A percentile compares a stretch with the other conserved stretches of the same genome.
phyloP scores from a whole-genome alignment of 1,140 invertebrate genomes.

The Lithobius niger region DNA sequence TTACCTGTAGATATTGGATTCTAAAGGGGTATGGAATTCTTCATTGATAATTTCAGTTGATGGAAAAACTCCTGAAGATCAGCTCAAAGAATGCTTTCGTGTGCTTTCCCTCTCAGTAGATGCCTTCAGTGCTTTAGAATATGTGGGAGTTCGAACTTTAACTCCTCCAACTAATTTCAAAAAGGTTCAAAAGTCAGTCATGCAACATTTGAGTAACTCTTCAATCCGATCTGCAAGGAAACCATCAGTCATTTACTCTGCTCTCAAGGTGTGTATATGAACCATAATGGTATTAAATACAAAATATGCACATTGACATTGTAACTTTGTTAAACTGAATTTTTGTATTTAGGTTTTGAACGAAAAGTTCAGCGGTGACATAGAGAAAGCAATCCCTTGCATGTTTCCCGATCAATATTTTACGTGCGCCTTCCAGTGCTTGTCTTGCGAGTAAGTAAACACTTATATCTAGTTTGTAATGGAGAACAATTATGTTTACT shows the following conservation, averaged over 20 bases:
- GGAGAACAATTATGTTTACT: not conserved
- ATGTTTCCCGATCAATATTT: slow-evolving; percentile 70
- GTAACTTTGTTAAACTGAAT: not conserved
- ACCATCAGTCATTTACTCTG: slow-evolving; percentile 48
- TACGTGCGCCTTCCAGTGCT: slow-evolving; percentile 54
- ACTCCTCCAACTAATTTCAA: slow-evolving; percentile 41
- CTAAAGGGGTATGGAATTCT: slow-evolving; percentile 8
- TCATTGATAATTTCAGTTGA: slow-evolving; percentile 30
- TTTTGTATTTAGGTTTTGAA: slow-evolving; percentile 44
- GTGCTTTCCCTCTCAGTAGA: slow-evolving; percentile 47
- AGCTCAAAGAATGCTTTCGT: slow-evolving; percentile 47
- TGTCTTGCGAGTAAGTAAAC: slow-evolving; percentile 45
- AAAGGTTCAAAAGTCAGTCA: slow-evolving; percentile 36
- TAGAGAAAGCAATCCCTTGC: slow-evolving; percentile 43
- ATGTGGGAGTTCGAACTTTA: slow-evolving; percentile 47
- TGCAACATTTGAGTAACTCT: slow-evolving; percentile 48
- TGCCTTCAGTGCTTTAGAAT: slow-evolving; percentile 56
- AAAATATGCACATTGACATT: too few relatives aligned
- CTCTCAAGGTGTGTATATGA: slow-evolving; percentile 40
- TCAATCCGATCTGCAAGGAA: slow-evolving; percentile 50
- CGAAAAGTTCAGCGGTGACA: slow-evolving; percentile 57
- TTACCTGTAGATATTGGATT: too few relatives aligned
- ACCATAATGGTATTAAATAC: not conserved
- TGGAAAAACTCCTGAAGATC: slow-evolving; percentile 47
- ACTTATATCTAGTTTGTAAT: not conserved